Percentiles rank a stretch among this genome's conserved stretches.
Conservation (phyloP, 2,888 invertebrate species). For the Lasioglossum calceatum region DNA sequence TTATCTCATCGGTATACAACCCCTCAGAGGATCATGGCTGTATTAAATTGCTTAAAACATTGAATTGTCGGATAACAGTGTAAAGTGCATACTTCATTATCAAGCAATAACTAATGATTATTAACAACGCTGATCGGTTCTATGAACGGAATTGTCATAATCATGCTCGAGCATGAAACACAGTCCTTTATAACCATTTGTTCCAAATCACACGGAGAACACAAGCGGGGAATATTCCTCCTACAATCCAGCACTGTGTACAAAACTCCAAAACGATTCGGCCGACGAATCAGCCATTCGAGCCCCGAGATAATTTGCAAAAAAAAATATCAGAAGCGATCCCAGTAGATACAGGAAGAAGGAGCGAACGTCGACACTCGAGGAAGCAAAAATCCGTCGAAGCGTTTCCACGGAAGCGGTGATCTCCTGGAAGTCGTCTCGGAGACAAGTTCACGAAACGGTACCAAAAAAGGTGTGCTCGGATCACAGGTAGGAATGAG, state of each 20-base stretch:
- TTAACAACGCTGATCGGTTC: too few species aligned
- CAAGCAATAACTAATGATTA: too few species aligned
- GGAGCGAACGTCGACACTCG: neutral
- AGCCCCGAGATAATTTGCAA: neutral
- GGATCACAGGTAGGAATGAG: slow-evolving; percentile 9
- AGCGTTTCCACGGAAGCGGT: neutral
- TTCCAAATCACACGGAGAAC: neutral
- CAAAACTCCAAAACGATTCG: neutral
- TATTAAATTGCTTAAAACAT: too few species aligned
- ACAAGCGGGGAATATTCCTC: neutral
- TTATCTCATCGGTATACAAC: too few species aligned
- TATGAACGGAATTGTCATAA: too few species aligned
- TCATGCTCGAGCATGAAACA: too few species aligned
- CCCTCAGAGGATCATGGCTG: too few species aligned
- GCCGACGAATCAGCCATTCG: neutral
- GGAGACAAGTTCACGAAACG: neutral
- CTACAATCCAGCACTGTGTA: neutral
- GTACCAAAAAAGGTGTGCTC: slow-evolving; percentile 9
- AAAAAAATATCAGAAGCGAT: neutral
- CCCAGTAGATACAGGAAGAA: neutral
- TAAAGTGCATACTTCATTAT: too few species aligned
- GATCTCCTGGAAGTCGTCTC: neutral
- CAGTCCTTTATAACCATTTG: neutral
- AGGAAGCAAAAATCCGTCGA: neutral
- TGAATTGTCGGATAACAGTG: too few species aligned